These are phyloP conservation scores for Callorhinus ursinus DNA, from an alignment of 2,113 vertebrate species.

Conservation along the genomic window DNA sequence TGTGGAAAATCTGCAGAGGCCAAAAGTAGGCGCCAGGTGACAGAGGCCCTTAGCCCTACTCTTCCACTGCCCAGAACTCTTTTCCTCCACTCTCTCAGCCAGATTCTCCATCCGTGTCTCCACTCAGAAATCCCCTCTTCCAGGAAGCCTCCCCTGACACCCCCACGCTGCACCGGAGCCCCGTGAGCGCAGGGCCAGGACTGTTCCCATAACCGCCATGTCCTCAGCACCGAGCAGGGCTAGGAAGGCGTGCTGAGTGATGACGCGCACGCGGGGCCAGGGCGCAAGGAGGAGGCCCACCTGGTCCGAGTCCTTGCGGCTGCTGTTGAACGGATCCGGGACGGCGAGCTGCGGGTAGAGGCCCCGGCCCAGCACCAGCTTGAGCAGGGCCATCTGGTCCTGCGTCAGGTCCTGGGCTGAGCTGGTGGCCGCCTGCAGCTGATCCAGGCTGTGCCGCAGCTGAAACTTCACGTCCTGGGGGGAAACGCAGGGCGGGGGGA, in stretches of 20 bases:
- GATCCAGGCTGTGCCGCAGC: slow-evolving; percentile 90
- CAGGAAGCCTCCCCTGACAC: neutral
- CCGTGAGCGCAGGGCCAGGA: neutral
- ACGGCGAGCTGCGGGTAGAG: slow-evolving; percentile 94
- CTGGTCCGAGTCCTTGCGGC: slow-evolving; percentile 95
- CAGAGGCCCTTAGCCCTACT: neutral
- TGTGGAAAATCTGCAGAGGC: slow-evolving; percentile 92
- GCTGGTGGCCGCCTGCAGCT: slow-evolving; percentile 87
- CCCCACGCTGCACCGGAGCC: neutral
- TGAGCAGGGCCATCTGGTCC: slow-evolving; percentile 88
- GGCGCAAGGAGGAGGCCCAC: slow-evolving; percentile 58
- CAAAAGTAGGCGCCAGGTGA: fast-evolving
- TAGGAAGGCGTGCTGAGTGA: fast-evolving
- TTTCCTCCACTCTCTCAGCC: neutral
- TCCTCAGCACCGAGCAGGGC: neutral
- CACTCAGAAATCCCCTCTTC: neutral
- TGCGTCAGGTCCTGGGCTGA: slow-evolving; percentile 85
- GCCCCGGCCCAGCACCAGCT: slow-evolving; percentile 91
- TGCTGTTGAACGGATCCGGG: slow-evolving; percentile 91
- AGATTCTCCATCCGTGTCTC: neutral
- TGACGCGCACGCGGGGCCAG: fast-evolving
- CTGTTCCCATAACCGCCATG: fast-evolving
- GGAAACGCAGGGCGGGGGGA: fast-evolving
- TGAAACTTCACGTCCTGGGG: slow-evolving; percentile 95
- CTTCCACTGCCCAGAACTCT: fast-evolving